Evolutionary conservation across 2,113 vertebrate species (phyloP), one percentile per base, ranked within the genome.

Genomic region (Protomyctophum bolini): DNA sequence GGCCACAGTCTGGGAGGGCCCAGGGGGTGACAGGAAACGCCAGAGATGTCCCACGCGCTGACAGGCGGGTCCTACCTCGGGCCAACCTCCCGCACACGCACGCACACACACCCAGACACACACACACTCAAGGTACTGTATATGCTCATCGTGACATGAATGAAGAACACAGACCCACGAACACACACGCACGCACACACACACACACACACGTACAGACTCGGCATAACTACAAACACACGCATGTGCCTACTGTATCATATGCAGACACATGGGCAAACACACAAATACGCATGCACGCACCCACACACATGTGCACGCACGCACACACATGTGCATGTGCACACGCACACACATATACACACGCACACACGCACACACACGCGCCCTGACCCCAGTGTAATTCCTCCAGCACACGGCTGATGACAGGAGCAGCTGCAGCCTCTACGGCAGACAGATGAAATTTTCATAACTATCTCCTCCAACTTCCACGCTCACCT

Each of bases 381-480:
- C 75, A 56, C 73, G 29, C 48, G n/a, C 58, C 90, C 73, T 93
- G 94, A 93, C 93, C 96, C 33, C 88, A 76, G 93, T 92, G 76
- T 96, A 96, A 97, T 97, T 96, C 94, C 95, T 97, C 93, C 93
- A 92, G 92, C 72, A 91, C 62, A 29, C 92, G 90, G 92, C 92
- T 91, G 93, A 93, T 97, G 97, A 97, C 97, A 97, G 96, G 86
- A 97, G 96, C 98, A 98, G 96, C 97, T 99, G 98, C 93, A 93
- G 93, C 93, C 92, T 91, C 95, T 96, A 96, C 95, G 94, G 94
- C 94, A 97, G 96, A 99, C 98, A 95, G 96, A 98, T 98, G 95
- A 97, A 97, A 98, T 98, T 97, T 98, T 97, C 96, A 96, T 97
- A 98, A 98, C 96, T 96, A 95, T 96, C 96, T 96, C 95, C 95